Percentiles rank a stretch among this genome's conserved stretches.
phyloP scores from a whole-genome alignment of 2,797 vertebrate species.

The Mus minutoides region DNA sequence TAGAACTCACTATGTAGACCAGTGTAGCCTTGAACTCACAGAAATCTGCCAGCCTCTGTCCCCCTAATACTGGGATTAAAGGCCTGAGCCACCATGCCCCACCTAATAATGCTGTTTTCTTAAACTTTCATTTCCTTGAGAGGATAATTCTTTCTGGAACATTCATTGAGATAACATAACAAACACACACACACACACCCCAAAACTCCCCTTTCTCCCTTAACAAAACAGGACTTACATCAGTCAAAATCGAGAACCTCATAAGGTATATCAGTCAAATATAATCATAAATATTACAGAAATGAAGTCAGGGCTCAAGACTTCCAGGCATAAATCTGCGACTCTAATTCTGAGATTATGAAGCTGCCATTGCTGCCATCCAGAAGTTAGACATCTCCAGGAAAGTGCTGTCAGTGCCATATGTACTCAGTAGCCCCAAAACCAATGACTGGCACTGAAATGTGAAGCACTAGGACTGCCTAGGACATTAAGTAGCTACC shows the following conservation, averaged over 20 bases:
- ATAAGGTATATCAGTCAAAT: neutral
- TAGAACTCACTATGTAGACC: neutral
- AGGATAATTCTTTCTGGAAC: neutral
- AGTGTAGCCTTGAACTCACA: neutral
- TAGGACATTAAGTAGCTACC: neutral
- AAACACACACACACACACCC: neutral
- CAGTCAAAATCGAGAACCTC: neutral
- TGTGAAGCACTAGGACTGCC: neutral
- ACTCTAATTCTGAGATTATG: neutral
- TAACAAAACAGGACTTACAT: neutral
- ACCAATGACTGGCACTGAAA: neutral
- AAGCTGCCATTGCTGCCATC: neutral
- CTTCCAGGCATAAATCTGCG: neutral
- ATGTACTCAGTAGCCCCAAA: neutral
- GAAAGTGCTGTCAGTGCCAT: neutral
- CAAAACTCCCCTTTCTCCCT: neutral
- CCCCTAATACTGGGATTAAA: neutral
- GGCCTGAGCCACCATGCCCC: neutral
- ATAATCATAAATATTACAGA: neutral
- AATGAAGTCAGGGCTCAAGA: neutral
- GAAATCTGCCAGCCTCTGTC: neutral
- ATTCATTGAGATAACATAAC: neutral
- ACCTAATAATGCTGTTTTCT: neutral
- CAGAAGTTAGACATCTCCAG: neutral
- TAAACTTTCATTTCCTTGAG: neutral